A percentile compares a stretch with the other conserved stretches of the same genome.
phyloP scores from a whole-genome alignment of 2,113 vertebrate species.

The Madoqua kirkii region DNA sequence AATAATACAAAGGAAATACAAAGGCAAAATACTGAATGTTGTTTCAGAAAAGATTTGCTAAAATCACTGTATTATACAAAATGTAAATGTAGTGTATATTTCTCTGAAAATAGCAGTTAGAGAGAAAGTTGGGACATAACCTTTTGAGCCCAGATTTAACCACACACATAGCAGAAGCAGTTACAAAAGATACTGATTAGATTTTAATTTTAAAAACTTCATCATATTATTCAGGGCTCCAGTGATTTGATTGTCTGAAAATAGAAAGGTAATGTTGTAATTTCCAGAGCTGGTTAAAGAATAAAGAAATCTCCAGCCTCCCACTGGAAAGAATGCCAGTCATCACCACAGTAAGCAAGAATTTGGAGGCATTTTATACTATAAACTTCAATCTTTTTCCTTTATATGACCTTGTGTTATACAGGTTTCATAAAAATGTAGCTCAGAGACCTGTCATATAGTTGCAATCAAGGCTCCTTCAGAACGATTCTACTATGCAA shows the following conservation, averaged over 20 bases:
- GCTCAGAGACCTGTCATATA: slow-evolving; percentile 70
- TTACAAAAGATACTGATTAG: slow-evolving; percentile 79
- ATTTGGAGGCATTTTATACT: slow-evolving; percentile 68
- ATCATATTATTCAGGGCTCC: slow-evolving; percentile 76
- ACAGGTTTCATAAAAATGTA: slow-evolving; percentile 78
- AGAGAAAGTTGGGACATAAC: slow-evolving; percentile 71
- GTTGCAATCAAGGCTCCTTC: slow-evolving; percentile 74
- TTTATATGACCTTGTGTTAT: slow-evolving; percentile 74
- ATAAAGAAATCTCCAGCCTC: slow-evolving; percentile 76
- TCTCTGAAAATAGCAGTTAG: slow-evolving; percentile 75
- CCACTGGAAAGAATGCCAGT: slow-evolving; percentile 75
- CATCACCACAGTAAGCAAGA: slow-evolving; percentile 75
- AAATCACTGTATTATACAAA: slow-evolving; percentile 65
- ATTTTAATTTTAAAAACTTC: slow-evolving; percentile 78
- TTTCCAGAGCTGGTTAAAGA: slow-evolving; percentile 80
- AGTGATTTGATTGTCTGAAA: slow-evolving; percentile 80
- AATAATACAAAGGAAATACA: slow-evolving; percentile 72
- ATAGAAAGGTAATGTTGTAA: slow-evolving; percentile 78
- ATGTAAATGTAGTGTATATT: slow-evolving; percentile 72
- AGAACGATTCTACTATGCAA: slow-evolving; percentile 71
- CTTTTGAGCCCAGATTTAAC: slow-evolving; percentile 77
- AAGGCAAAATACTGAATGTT: slow-evolving; percentile 64
- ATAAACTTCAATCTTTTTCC: slow-evolving; percentile 74
- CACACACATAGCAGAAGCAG: slow-evolving; percentile 72
- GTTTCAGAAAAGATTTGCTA: slow-evolving; percentile 70